Evolutionary conservation across 2,113 vertebrate species (phyloP).

Genomic region (Cacatua alba): DNA sequence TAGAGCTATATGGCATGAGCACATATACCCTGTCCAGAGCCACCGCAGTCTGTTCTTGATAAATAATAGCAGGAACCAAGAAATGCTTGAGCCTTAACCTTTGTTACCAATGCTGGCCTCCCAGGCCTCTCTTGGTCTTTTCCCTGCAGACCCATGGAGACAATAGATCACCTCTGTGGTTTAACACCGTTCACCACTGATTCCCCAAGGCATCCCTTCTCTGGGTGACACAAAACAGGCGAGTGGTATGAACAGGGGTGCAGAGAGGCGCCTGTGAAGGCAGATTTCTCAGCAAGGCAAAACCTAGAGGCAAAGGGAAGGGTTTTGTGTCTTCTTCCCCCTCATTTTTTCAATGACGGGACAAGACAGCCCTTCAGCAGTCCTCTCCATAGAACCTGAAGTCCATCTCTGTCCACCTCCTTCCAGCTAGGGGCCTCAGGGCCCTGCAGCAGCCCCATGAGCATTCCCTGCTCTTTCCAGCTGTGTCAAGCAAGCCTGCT

Average conservation of each 20-base stretch:
- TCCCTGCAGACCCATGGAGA: neutral
- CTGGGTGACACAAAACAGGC: rapidly evolving
- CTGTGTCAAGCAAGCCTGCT: neutral
- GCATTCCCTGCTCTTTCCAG: neutral
- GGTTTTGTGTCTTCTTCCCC: neutral
- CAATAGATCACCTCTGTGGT: neutral
- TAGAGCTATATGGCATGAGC: neutral
- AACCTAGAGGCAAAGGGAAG: neutral
- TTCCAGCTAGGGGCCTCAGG: rapidly evolving
- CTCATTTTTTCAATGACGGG: neutral
- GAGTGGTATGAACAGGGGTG: neutral
- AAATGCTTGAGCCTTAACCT: neutral
- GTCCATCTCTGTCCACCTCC: neutral
- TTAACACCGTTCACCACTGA: neutral
- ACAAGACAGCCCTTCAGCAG: neutral
- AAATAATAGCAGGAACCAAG: neutral
- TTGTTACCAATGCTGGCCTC: neutral
- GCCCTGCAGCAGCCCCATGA: neutral
- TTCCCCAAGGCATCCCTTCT: neutral
- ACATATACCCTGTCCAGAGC: neutral
- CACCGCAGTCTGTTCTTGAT: neutral
- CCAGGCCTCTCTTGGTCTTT: neutral
- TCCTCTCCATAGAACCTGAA: neutral
- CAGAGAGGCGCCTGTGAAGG: neutral
- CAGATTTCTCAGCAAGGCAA: neutral